These are phyloP conservation scores for Actenoides lindsayi DNA, from an alignment of 2,113 vertebrate genomes.

Conservation along the genomic window DNA sequence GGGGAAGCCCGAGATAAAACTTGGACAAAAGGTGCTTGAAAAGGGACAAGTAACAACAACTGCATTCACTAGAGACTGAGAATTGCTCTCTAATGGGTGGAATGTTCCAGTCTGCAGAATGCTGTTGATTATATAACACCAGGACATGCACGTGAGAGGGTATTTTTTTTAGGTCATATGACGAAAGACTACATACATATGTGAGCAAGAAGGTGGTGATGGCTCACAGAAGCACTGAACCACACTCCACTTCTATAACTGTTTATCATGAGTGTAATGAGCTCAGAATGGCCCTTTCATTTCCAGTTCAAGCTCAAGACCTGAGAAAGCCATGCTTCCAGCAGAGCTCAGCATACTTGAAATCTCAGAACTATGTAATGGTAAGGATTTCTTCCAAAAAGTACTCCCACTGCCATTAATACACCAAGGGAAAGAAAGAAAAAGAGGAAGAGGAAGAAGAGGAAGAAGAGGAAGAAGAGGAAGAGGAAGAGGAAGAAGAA, in stretches of 20 bases:
- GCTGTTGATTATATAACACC: rapidly evolving
- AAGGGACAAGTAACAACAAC: rapidly evolving
- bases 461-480: too few species aligned
- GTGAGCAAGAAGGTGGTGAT: rapidly evolving
- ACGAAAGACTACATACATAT: rapidly evolving
- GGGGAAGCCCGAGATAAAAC: neutral
- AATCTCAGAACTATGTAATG: neutral
- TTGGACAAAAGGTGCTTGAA: neutral
- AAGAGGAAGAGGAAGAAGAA: too few species aligned
- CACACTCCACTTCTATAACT: rapidly evolving
- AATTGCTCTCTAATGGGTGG: neutral
- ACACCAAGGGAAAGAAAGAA: too few species aligned
- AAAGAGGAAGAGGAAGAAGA: too few species aligned
- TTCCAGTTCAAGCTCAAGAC: neutral
- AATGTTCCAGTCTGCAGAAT: rapidly evolving
- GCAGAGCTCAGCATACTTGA: neutral
- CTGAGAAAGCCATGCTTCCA: neutral
- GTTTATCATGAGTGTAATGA: rapidly evolving
- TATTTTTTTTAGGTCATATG: rapidly evolving
- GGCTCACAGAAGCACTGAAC: neutral
- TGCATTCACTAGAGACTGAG: rapidly evolving
- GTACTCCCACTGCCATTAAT: neutral
- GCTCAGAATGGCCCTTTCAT: neutral
- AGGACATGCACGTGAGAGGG: rapidly evolving
- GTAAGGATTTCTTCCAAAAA: neutral